Evolutionary conservation across 2,888 invertebrate genomes (phyloP).

Genomic region (Coelopa pilipes): DNA sequence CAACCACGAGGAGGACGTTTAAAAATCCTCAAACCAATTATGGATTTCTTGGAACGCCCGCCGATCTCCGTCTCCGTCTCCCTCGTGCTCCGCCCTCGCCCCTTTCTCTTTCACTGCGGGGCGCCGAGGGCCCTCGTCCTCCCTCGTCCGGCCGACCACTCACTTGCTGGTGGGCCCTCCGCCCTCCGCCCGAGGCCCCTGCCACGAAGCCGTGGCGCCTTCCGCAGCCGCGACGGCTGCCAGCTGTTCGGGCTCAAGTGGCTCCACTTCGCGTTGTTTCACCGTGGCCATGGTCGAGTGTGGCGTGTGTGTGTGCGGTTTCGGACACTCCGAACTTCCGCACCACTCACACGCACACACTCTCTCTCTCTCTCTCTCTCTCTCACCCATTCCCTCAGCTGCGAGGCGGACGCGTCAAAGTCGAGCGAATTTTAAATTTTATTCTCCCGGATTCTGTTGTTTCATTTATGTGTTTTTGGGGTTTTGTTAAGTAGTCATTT

Average conservation of each 20-base stretch:
- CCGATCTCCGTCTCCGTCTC: not conserved
- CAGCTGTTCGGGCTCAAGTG: conserved; percentile 28
- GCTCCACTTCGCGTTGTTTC: conserved; percentile 30
- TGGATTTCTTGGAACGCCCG: conserved; percentile 19
- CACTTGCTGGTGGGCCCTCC: not conserved
- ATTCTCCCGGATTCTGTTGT: no score
- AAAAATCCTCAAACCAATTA: conserved; percentile 12
- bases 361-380: conserved; percentile 1
- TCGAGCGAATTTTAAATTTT: conserved; percentile 20
- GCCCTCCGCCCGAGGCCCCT: no score
- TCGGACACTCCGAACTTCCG: conserved; percentile 44
- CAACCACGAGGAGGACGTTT: not conserved
- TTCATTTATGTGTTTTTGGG: conserved; percentile 8
- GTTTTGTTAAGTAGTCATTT: not conserved
- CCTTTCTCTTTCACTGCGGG: conserved; percentile 8
- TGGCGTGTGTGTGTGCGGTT: conserved; percentile 35
- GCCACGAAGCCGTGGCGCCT: no score
- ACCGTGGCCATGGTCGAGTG: not conserved
- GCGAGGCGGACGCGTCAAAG: not conserved
- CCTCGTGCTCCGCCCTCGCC: no score
- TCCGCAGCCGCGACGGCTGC: not conserved
- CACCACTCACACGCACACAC: conserved; percentile 39
- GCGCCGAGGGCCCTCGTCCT: not conserved
- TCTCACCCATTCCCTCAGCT: conserved; percentile 13
- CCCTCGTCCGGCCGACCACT: not conserved